Evolutionary conservation across 2,888 invertebrate species (phyloP).

Genomic region (Aproaerema taeniolella): DNA sequence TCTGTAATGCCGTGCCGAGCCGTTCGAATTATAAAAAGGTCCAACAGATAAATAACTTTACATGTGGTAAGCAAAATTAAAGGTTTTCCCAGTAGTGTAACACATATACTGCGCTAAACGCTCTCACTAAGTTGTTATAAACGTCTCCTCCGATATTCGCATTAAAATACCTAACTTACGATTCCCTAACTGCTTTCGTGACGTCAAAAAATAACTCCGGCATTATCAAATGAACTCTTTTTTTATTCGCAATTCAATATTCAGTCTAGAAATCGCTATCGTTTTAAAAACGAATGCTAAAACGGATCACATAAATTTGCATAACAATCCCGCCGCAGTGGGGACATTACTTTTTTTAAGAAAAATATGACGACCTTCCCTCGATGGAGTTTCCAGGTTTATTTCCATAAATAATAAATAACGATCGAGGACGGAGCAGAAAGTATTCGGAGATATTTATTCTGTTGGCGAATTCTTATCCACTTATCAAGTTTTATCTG

Average conservation of each 20-base stretch:
- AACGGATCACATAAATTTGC: slow-evolving; percentile 73
- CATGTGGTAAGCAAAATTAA: too few species aligned
- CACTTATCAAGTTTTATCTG: slow-evolving; percentile 57
- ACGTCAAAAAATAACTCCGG: slow-evolving; percentile 32
- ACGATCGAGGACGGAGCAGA: slow-evolving; percentile 55
- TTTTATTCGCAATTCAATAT: slow-evolving; percentile 59
- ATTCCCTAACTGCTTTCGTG: slow-evolving; percentile 45
- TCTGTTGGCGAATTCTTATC: slow-evolving; percentile 65
- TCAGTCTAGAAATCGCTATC: slow-evolving; percentile 60
- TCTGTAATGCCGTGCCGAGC: too few species aligned
- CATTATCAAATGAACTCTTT: slow-evolving; percentile 24
- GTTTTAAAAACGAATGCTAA: slow-evolving; percentile 62
- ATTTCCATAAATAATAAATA: slow-evolving; percentile 77
- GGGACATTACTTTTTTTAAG: slow-evolving; percentile 70
- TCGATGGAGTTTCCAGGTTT: slow-evolving; percentile 65
- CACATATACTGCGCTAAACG: too few species aligned
- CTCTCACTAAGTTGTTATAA: too few species aligned
- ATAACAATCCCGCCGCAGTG: slow-evolving; percentile 61
- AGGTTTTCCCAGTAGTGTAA: too few species aligned
- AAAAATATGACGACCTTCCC: slow-evolving; percentile 72
- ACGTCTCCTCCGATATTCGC: neutral
- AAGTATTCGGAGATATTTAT: slow-evolving; percentile 67
- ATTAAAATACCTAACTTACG: slow-evolving; percentile 36
- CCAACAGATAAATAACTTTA: too few species aligned
- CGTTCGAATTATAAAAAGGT: too few species aligned